Conservation (phyloP, 2,888 invertebrate genomes). For the Scaptomyza parva region DNA sequence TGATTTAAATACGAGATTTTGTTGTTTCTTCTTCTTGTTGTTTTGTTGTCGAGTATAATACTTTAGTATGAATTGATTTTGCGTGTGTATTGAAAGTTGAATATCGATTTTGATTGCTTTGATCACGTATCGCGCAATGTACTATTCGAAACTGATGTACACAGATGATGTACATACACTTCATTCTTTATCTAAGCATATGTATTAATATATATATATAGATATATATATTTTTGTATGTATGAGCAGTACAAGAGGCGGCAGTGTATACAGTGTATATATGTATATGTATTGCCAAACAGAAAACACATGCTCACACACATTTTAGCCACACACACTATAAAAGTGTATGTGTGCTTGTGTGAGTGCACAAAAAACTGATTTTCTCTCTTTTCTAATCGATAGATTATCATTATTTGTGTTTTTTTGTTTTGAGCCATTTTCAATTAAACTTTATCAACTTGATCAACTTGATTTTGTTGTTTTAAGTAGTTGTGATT, state of each 20-base stretch:
- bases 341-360: not conserved
- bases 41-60: slow-evolving; percentile 9
- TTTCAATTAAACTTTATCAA: slow-evolving; percentile 1
- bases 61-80: slow-evolving; percentile 6
- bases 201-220: slow-evolving; percentile 15
- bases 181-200: slow-evolving; percentile 5
- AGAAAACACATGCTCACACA: slow-evolving; percentile 23
- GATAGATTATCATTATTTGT: not conserved
- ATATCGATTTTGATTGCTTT: slow-evolving; percentile 43
- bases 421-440: slow-evolving; percentile 24
- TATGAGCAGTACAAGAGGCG: slow-evolving; percentile 56
- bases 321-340: not conserved
- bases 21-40: not conserved
- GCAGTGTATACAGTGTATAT: slow-evolving; percentile 54
- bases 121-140: slow-evolving; percentile 44
- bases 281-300: slow-evolving; percentile 48
- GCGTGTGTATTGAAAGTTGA: slow-evolving; percentile 9
- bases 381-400: slow-evolving; percentile 13
- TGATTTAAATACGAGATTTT: slow-evolving; percentile 26
- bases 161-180: slow-evolving; percentile 24
- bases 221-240: slow-evolving; percentile 15
- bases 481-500: slow-evolving; percentile 28
- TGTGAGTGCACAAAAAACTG: slow-evolving; percentile 24
- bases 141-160: slow-evolving; percentile 22
- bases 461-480: too few species aligned